Base-by-base conservation (phyloP, 2,797 vertebrate species). In the Falco berigora region DNA sequence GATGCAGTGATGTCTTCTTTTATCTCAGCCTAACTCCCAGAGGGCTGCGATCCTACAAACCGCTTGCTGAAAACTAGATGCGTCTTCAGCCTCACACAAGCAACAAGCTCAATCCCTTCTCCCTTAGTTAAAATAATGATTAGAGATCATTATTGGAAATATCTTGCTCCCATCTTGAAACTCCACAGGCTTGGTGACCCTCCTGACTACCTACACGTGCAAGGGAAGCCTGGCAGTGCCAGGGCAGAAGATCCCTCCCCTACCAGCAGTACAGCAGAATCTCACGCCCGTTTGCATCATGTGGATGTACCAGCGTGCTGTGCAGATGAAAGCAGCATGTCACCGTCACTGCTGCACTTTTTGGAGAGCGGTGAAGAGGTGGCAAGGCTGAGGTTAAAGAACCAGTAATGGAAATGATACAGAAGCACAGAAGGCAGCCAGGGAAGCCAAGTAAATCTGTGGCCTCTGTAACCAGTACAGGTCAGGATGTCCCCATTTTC, bases 291-390 rank as follows among this genome's bases (percentile, higher is more conserved):
- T 55, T 82, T 30, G 50, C n/a, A 77, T 32, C 61, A 53, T 15
- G 40, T 7, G 14, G 5, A 56, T 25, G 20, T 32, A 25, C 14
- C 28, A 58, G 53, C 1, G 4, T 0, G 0, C 56, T 90, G 46
- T 63, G 7, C 34, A 74, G 63, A 38, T 61, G 13, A n/a, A 88
- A 69, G 59, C 0, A 42, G 52, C 10, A 17, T 2, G 1, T 62
- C 53, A 42, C 40, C 53, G 36, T 25, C 44, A 34, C 20, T n/a
- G 10, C 18, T 49, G 22, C 16, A 28, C 20, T 40, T 69, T 69
- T 21, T 36, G 62, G 36, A 68, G 25, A 52, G 36, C 32, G 46
- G 32, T 6, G 36, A 21, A 32, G 42, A 86, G 50, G 32, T 32
- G 30, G 22, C 28, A 78, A 67, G 56, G 58, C 28, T 2, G 1